A percentile compares a stretch with the other conserved stretches of the same genome.
These are phyloP conservation scores for Troglohyphantes excavatus DNA, from an alignment of 2,888 invertebrate genomes.

Conservation along the genomic window DNA sequence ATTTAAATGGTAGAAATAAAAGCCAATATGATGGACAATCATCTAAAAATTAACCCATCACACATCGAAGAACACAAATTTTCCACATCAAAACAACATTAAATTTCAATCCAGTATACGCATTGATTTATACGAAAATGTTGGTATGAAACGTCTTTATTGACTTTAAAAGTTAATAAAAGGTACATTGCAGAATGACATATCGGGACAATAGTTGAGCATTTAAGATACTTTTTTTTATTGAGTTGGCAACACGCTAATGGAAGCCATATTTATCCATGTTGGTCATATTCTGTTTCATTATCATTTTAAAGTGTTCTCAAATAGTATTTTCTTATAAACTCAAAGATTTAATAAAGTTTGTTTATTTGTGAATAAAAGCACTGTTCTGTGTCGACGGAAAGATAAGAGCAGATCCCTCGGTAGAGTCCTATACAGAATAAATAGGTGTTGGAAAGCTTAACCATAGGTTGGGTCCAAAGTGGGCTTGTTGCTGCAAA, in stretches of 20 bases:
- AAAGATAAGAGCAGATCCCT: slow-evolving; percentile 71
- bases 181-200: slow-evolving; percentile 33
- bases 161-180: slow-evolving; percentile 25
- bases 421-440: slow-evolving; percentile 77
- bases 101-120: slow-evolving; percentile 24
- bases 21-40: slow-evolving; percentile 23
- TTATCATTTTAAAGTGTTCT: slow-evolving; percentile 18
- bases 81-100: slow-evolving; percentile 20
- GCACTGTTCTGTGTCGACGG: slow-evolving; percentile 55
- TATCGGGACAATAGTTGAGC: not conserved
- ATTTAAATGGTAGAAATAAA: slow-evolving; percentile 37
- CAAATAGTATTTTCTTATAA: not conserved
- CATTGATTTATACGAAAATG: slow-evolving; percentile 14
- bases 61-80: slow-evolving; percentile 18
- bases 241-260: not conserved
- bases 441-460: slow-evolving; percentile 71
- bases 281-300: not conserved
- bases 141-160: slow-evolving; percentile 50
- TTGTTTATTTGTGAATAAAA: slow-evolving; percentile 42
- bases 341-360: slow-evolving; percentile 33
- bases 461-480: slow-evolving; percentile 79
- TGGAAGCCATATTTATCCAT: not conserved
- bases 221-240: slow-evolving; percentile 4
- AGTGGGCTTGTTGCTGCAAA: slow-evolving; percentile 78
- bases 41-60: slow-evolving; percentile 16